Evolutionary conservation across 1,140 invertebrate species (phyloP).

Genomic region (Temnothorax nylanderi): DNA sequence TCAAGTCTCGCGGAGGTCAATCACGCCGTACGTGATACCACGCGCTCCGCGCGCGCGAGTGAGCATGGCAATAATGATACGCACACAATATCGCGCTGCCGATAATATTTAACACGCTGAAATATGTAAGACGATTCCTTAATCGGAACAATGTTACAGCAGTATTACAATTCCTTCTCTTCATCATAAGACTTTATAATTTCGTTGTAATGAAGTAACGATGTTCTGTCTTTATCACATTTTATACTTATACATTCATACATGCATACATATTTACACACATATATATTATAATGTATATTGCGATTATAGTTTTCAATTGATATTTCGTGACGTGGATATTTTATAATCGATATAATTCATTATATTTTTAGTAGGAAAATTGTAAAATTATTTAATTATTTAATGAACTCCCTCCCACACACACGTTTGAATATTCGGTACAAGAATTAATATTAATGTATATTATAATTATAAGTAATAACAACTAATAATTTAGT

Average conservation of each 20-base stretch:
- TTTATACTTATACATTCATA: no score
- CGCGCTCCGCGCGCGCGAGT: neutral
- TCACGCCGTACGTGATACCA: slow-evolving; percentile 12
- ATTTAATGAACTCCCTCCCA: neutral
- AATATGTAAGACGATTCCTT: neutral
- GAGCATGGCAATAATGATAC: neutral
- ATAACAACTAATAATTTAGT: neutral
- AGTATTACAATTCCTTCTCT: neutral
- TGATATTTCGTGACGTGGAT: neutral
- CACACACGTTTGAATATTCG: neutral
- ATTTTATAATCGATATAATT: neutral
- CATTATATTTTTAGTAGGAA: slow-evolving; percentile 4
- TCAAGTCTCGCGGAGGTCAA: neutral
- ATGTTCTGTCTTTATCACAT: neutral
- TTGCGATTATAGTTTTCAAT: neutral
- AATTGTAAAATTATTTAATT: neutral
- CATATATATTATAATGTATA: neutral
- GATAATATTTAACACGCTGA: slow-evolving; percentile 3
- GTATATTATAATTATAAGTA: neutral
- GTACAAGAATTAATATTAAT: slow-evolving; percentile 7
- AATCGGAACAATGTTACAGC: neutral
- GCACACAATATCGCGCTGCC: neutral
- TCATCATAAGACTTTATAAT: neutral
- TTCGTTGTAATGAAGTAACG: neutral
- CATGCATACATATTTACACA: neutral